A percentile compares a stretch with the other conserved stretches of the same genome.
Conservation (phyloP, 2,888 invertebrate species). For the Drosophila anomelani region DNA sequence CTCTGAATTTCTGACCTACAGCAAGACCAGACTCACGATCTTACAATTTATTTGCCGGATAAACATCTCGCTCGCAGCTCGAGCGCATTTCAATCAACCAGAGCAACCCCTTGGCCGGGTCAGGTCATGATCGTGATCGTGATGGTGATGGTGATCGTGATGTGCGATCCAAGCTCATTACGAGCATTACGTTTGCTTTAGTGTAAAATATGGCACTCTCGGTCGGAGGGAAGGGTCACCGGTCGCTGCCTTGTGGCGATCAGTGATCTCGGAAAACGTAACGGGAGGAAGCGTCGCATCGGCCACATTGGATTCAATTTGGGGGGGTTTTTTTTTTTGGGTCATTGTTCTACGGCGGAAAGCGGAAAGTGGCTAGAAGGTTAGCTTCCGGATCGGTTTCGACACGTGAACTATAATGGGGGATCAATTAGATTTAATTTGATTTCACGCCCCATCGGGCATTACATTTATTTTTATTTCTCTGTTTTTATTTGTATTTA, state of each 20-base stretch:
- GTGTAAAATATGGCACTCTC: conserved; percentile 28
- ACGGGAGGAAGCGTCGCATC: conserved; percentile 25
- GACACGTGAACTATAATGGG: conserved; percentile 53
- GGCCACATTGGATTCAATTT: conserved; percentile 14
- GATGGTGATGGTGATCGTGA: conserved; percentile 39
- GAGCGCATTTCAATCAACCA: conserved; percentile 49
- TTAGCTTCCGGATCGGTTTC: conserved; percentile 65
- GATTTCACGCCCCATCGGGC: conserved; percentile 53
- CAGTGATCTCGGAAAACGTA: conserved; percentile 22
- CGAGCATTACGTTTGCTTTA: conserved; percentile 14
- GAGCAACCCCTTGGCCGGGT: conserved; percentile 25
- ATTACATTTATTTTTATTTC: background rate
- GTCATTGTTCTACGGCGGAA: conserved; percentile 17
- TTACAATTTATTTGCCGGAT: conserved; percentile 51
- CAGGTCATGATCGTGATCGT: conserved; percentile 49
- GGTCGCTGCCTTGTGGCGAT: conserved; percentile 3
- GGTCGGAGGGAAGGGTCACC: background rate
- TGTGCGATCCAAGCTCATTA: background rate
- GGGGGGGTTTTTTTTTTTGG: background rate
- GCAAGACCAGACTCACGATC: conserved; percentile 19
- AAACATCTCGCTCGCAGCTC: conserved; percentile 41
- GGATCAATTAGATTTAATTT: conserved; percentile 65
- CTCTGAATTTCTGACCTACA: conserved; percentile 24
- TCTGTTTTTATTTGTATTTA: background rate
- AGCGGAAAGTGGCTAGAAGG: conserved; percentile 22